These are phyloP conservation scores for Acleris cristana DNA, from an alignment of 2,888 invertebrate genomes.

Conservation along the genomic window DNA sequence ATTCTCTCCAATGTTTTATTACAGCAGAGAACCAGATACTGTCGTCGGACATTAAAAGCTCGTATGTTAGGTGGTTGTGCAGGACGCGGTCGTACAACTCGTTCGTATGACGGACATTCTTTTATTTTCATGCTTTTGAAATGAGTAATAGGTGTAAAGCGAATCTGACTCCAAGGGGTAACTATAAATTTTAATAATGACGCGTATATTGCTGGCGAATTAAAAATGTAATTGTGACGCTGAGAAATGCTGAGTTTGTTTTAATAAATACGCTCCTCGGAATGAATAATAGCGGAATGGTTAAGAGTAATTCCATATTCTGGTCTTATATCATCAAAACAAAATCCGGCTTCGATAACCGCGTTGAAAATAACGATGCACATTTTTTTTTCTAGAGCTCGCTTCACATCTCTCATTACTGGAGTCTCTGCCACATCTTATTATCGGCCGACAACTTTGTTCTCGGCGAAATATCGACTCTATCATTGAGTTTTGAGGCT, in stretches of 20 bases:
- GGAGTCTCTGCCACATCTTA: conserved; percentile 62
- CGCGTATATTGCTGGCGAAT: conserved; percentile 51
- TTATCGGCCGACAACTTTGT: conserved; percentile 56
- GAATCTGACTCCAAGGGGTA: conserved; percentile 63
- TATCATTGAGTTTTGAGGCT: conserved; percentile 44
- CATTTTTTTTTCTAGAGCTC: conserved; percentile 57
- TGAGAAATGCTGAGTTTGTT: conserved; percentile 48
- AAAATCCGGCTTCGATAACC: conserved; percentile 52
- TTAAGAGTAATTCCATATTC: conserved; percentile 34
- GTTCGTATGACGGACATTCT: conserved; percentile 54
- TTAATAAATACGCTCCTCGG: conserved; percentile 32
- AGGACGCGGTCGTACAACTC: conserved; percentile 63
- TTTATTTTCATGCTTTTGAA: conserved; percentile 68
- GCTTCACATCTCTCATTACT: conserved; percentile 66
- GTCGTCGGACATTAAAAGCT: conserved; percentile 78
- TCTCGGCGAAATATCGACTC: conserved; percentile 48
- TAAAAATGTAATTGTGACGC: conserved; percentile 61
- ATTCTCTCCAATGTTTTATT: conserved; percentile 81
- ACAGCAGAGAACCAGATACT: conserved; percentile 72
- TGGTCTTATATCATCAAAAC: conserved; percentile 46
- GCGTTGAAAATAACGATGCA: conserved; percentile 59
- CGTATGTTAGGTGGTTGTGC: conserved; percentile 77
- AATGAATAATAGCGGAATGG: conserved; percentile 34
- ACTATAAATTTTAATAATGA: conserved; percentile 72
- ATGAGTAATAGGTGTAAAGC: conserved; percentile 75